phyloP scores from a whole-genome alignment of 2,888 invertebrate genomes.

The Prosapia bicincta region DNA sequence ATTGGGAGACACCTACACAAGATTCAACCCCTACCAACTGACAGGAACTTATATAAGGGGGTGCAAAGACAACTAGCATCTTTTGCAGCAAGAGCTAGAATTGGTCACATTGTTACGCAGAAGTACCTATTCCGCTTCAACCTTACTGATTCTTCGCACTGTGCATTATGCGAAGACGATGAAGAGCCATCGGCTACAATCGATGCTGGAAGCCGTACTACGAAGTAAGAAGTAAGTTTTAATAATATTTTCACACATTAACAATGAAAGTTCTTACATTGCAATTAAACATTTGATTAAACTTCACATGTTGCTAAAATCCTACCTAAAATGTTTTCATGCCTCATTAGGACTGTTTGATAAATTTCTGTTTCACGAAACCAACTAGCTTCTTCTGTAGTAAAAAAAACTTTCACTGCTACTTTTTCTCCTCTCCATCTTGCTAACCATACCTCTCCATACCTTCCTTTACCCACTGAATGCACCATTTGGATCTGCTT shows the following conservation, averaged over 20 bases:
- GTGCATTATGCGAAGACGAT: no score
- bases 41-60: no score
- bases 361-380: slow-evolving; percentile 92
- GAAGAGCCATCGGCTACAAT: no score
- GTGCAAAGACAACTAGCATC: no score
- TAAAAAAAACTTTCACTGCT: slow-evolving; percentile 89
- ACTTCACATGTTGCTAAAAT: neutral
- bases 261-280: neutral
- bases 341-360: slow-evolving; percentile 88
- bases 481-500: slow-evolving; percentile 85
- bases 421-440: slow-evolving; percentile 85
- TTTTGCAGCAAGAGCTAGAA: no score
- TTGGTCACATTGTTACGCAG: no score
- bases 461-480: slow-evolving; percentile 83
- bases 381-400: slow-evolving; percentile 92
- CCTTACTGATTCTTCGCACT: no score
- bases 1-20: no score
- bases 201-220: no score
- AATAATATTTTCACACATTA: neutral
- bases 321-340: slow-evolving; percentile 84
- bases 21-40: no score
- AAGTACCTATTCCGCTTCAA: no score
- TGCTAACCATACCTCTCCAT: slow-evolving; percentile 90
- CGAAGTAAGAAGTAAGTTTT: no score
- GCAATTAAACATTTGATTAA: neutral